Evolutionary conservation across 2,113 vertebrate species (phyloP), one percentile per base, ranked within the genome.

Genomic region (Periophthalmodon schlosseri): DNA sequence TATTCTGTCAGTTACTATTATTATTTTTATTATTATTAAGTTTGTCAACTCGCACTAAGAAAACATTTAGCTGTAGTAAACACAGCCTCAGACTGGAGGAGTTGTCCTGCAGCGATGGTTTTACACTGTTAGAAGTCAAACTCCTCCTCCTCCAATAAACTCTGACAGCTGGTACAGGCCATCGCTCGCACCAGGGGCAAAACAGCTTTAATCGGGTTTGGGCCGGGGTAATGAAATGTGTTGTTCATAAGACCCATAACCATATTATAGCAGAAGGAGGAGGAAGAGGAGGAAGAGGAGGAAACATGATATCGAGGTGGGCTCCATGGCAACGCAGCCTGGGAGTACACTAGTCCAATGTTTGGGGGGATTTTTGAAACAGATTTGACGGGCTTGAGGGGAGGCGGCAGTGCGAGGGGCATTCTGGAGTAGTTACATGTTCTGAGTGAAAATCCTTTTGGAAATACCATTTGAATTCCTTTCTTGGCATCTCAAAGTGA

Each of bases 211-310:
- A 91, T 89, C 82, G 83, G 77, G 81, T 91, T 90, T 86, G 78
- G 67, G 68, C 16, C 15, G 36, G 66, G 46, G 13, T 90, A 91
- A 91, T 90, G 86, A 90, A 90, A 90, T 90, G 91, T 88, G 78
- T 86, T 86, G 74, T 90, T 91, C 88, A 90, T 89, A 79, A 80
- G 77, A 72, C 74, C 78, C 49, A 72, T 86, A 89, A 89, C 86
- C 77, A 72, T 79, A 84, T 87, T 87, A 90, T 65, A 65, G 63
- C 16, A 65, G 63, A 39, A n/a, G 63, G 20, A 65, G 78, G 69
- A 84, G 78, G 70, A 82, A 68, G 74, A 63, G 13, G 24, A 61
- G 58, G 14, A 57, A 76, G 69, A 84, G 80, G 75, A 81, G 69
- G 64, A 72, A 84, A 84, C 78, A 73, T 79, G 77, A 86, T 90